phyloP scores from a whole-genome alignment of 2,113 vertebrate species.

The Danionella cerebrum region DNA sequence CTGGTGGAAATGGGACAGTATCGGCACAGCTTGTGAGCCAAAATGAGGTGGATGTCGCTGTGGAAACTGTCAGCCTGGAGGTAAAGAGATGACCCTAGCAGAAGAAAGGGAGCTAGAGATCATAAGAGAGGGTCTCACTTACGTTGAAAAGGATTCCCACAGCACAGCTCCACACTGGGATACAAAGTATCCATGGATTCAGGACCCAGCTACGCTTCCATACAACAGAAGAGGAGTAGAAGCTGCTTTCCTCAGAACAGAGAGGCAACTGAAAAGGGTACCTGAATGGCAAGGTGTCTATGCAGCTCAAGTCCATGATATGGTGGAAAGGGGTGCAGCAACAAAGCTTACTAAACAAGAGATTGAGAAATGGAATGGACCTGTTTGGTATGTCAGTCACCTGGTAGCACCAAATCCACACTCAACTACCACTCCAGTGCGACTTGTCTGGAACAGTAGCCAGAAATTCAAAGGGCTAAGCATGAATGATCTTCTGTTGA shows the following conservation, averaged over 20 bases:
- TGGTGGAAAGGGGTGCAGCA: neutral
- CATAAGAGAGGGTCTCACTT: neutral
- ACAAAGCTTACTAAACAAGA: neutral
- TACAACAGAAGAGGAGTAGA: neutral
- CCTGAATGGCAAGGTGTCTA: neutral
- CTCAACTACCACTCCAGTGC: conserved; percentile 7
- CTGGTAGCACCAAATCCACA: no score
- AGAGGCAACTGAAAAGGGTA: neutral
- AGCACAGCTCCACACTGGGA: neutral
- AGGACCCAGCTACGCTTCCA: neutral
- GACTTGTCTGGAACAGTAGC: no score
- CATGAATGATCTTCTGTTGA: conserved; percentile 34
- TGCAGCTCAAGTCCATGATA: neutral
- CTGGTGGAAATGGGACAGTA: neutral
- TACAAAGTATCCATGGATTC: neutral
- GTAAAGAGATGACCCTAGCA: neutral
- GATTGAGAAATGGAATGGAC: neutral
- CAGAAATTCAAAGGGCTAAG: conserved; percentile 10
- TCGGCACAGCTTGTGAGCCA: neutral
- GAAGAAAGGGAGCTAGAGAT: neutral
- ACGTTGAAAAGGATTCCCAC: neutral
- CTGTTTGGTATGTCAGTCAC: neutral
- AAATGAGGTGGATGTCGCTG: neutral
- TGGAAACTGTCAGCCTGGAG: neutral
- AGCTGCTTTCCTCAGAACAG: neutral